phyloP scores from a whole-genome alignment of 92 coral and sea anemone genomes.

The Umimayanthus kanabou region DNA sequence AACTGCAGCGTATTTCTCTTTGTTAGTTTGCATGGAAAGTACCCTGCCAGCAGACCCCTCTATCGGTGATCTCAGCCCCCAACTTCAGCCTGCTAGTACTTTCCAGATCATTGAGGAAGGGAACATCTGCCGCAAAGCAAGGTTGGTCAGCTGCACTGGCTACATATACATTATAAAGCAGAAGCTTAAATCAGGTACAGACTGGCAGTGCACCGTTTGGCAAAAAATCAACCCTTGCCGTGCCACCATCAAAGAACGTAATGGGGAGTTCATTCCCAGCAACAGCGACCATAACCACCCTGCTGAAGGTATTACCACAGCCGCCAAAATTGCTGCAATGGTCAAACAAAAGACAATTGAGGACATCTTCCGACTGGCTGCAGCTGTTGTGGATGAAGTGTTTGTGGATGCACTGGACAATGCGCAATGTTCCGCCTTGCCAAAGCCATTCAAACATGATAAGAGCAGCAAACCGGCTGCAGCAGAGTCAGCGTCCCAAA shows the following conservation, averaged over 20 bases:
- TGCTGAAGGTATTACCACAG: neutral
- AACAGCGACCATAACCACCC: neutral
- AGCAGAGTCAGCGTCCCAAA: neutral
- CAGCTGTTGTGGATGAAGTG: neutral
- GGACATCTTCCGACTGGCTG: neutral
- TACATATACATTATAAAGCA: conserved; percentile 1
- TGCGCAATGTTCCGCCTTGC: neutral
- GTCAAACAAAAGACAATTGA: neutral
- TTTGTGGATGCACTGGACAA: neutral
- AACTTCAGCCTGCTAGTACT: neutral
- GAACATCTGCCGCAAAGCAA: neutral
- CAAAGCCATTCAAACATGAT: neutral
- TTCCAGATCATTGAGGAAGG: neutral
- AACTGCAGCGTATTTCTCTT: no score
- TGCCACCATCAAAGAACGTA: neutral
- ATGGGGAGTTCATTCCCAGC: neutral
- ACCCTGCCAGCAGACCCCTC: no score
- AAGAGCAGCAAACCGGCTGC: neutral
- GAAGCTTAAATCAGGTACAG: neutral
- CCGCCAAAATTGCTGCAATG: neutral
- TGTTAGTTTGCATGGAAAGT: no score
- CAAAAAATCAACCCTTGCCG: conserved; percentile 1
- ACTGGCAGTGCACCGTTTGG: conserved; percentile 39
- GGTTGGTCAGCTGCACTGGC: conserved; percentile 18
- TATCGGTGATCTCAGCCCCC: no score